phyloP scores from a whole-genome alignment of 2,797 vertebrate species.

The Mastacembelus armatus region DNA sequence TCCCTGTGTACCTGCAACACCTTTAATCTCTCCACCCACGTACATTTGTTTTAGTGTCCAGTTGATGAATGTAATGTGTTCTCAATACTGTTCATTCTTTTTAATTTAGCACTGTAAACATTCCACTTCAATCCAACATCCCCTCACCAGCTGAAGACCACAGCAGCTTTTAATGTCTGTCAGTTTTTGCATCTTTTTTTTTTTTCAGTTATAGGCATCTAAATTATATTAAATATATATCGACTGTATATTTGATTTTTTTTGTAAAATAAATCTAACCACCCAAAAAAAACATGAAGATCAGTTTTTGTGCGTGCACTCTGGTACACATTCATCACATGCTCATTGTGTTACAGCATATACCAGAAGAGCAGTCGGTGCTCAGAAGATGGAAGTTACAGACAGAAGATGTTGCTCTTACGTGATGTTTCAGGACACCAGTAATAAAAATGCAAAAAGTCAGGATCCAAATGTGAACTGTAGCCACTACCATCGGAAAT shows the following conservation, averaged over 20 bases:
- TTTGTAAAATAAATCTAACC: slow-evolving; percentile 84
- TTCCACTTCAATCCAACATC: slow-evolving; percentile 57
- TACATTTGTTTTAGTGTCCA: slow-evolving; percentile 45
- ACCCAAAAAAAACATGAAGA: slow-evolving; percentile 43
- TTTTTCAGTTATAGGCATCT: slow-evolving; percentile 77
- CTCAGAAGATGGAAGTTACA: not conserved
- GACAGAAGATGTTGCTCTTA: not conserved
- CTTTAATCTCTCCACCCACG: slow-evolving; percentile 30
- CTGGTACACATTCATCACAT: too few species aligned
- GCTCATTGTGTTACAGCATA: too few species aligned
- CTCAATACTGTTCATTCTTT: slow-evolving; percentile 84
- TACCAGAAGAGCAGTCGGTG: not conserved
- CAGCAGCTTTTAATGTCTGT: slow-evolving; percentile 65
- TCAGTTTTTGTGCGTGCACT: not conserved
- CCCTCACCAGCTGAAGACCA: slow-evolving; percentile 51
- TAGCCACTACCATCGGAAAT: too few species aligned
- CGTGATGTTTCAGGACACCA: not conserved
- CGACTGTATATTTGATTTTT: slow-evolving; percentile 85
- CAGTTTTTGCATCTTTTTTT: slow-evolving; percentile 68
- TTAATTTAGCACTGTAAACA: slow-evolving; percentile 85
- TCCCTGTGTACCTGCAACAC: slow-evolving; percentile 50
- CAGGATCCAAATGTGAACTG: too few species aligned
- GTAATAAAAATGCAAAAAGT: too few species aligned
- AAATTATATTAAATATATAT: slow-evolving; percentile 83
- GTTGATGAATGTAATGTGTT: slow-evolving; percentile 76